Base-by-base conservation (phyloP, 1,140 invertebrate species). In the Ceratoteleas bidentatus region DNA sequence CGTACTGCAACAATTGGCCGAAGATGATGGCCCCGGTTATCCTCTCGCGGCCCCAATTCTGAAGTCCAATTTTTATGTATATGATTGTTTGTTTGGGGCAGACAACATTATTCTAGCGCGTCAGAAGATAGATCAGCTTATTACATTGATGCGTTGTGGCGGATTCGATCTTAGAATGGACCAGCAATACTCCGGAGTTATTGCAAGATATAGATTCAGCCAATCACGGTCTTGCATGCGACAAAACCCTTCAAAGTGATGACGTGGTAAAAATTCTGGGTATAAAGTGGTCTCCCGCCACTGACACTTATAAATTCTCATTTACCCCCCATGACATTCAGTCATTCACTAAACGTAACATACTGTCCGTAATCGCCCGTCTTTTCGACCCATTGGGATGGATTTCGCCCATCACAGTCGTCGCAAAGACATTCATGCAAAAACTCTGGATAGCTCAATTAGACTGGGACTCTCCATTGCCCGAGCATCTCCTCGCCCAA, bases 131-230 rank as follows among this genome's bases (percentile, higher is more conserved):
- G 45, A 47, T 14, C 45, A 47, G 13, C 6, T 47, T 6, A 13
- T 47, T 13, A 6, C 11, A 47, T 11, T 47, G 8, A 10, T 47
- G 6, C 45, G 13, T 11, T 0, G 45, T n/a, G 45, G 45, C 11
- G 45, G 45, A 47, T 47, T 47, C 45, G 13, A 47, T 6, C 45
- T 47, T 14, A 47, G 45, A 47, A 11, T 47, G 45, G 45, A 13
- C 45, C 9, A 47, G 45, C 6, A 47, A 47, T 13, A n/a, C 45
- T n/a, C 6, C 9, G 3, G 45, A 47, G 45, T 47, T 47, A 14
- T 13, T 47, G 45, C 6, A 47, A 6, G 45, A 47, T 13, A 47
- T 47, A n/a, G 6, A 40, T 40, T 11, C 36, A 40, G 36, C 10
- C 10, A 11, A 40, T 40, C 36, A 40, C 10, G 36, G 36, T 9